Evolutionary conservation across 1,140 invertebrate species (phyloP).

Genomic region (Ctenoplectra terminalis): DNA sequence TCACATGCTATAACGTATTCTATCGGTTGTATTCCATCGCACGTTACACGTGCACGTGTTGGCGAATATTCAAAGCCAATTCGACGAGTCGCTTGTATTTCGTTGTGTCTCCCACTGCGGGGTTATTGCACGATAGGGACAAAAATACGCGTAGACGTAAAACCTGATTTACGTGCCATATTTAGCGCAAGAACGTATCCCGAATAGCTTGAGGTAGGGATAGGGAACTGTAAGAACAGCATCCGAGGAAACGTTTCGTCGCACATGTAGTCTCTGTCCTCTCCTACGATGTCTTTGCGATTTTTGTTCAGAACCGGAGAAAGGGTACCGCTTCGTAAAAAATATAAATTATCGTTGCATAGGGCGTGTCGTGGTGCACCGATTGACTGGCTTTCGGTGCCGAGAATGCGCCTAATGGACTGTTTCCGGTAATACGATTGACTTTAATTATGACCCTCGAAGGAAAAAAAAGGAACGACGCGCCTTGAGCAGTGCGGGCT

Average conservation of each 20-base stretch:
- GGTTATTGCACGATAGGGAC: constrained; percentile 57
- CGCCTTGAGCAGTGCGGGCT: constrained; percentile 61
- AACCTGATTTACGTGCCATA: constrained; percentile 60
- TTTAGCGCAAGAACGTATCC: constrained; percentile 52
- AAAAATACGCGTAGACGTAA: constrained; percentile 61
- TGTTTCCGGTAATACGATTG: constrained; percentile 70
- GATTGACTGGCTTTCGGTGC: constrained; percentile 47
- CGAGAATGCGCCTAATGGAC: constrained; percentile 61
- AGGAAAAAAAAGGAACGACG: constrained; percentile 42
- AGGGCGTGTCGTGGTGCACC: constrained; percentile 15
- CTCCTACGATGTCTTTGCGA: neutral
- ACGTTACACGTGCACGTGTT: neutral
- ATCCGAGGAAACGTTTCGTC: neutral
- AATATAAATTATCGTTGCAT: neutral
- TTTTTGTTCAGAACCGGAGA: neutral
- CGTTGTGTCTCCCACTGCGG: constrained; percentile 29
- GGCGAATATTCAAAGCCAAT: constrained; percentile 46
- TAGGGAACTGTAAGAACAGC: neutral
- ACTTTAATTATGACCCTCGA: constrained; percentile 64
- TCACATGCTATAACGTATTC: neutral
- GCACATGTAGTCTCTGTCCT: neutral
- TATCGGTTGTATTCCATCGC: neutral
- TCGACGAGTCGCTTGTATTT: constrained; percentile 35
- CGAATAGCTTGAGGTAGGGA: neutral
- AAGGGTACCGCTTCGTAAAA: neutral